Evolutionary conservation across 2,797 vertebrate genomes (phyloP).

Genomic region (Pangasius sanitwongsei): DNA sequence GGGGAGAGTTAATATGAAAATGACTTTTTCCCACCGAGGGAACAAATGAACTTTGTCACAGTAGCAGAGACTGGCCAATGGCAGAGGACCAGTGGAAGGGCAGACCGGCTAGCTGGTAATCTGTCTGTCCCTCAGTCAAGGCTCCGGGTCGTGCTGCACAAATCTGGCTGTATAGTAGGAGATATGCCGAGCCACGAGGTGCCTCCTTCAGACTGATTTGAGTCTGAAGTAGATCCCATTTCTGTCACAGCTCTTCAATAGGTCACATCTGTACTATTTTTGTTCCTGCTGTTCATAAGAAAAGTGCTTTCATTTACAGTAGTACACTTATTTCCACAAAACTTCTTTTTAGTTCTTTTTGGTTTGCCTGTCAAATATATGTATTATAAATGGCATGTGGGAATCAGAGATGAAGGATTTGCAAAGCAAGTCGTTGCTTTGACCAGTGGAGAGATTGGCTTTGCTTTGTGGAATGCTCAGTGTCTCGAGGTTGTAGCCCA

Average conservation of each 20-base stretch:
- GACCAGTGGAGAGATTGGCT: conserved; percentile 33
- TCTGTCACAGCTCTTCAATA: conserved; percentile 59
- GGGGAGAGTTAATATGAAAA: conserved; percentile 60
- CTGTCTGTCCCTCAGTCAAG: conserved; percentile 32
- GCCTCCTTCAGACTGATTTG: conserved; percentile 48
- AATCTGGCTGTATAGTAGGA: conserved; percentile 51
- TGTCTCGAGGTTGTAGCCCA: neutral
- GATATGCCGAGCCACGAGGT: conserved; percentile 52
- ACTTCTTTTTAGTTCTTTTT: conserved; percentile 58
- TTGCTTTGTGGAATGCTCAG: neutral
- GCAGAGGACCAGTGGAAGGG: conserved; percentile 14
- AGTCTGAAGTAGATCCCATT: conserved; percentile 60
- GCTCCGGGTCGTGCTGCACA: conserved; percentile 17
- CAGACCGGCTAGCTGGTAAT: conserved; percentile 1
- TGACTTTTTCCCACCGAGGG: conserved; percentile 11
- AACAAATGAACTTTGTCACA: conserved; percentile 37
- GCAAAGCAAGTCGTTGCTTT: conserved; percentile 63
- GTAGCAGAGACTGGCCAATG: conserved; percentile 31
- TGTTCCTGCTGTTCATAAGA: conserved; percentile 59
- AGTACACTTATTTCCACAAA: conserved; percentile 55
- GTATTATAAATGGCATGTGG: conserved; percentile 57
- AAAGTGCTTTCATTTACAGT: conserved; percentile 58
- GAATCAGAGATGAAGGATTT: conserved; percentile 65
- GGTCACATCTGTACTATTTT: conserved; percentile 30
- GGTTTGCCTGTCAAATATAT: conserved; percentile 37